Evolutionary conservation across 2,113 vertebrate genomes (phyloP), one percentile per base, ranked within the genome.

Genomic region (Osmerus eperlanus): DNA sequence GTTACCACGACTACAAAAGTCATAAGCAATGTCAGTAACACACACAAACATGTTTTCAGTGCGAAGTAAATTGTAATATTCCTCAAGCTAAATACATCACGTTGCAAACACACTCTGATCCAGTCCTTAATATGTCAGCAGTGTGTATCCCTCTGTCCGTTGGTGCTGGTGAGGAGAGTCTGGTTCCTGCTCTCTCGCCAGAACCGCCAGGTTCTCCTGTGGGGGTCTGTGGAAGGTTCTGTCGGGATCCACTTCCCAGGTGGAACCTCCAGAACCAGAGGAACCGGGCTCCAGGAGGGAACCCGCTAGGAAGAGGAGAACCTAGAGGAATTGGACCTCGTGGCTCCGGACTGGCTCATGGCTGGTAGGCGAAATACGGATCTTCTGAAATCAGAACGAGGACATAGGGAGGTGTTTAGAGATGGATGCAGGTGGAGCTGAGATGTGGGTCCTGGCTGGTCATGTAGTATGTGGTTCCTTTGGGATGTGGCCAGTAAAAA

Each of bases 301-400:
- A 4, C 32, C 32, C 32, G 3, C 32, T 54, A 54, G 8, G 12
- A 54, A 16, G 12, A 54, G 53, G 3, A 54, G 53, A 54, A 54
- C 53, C 16, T 14, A 16, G 12, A 14, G 53, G 16, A 13, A 13
- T 16, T 0, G 5, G 53, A 28, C 61, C 15, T 16, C 29, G 6
- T 63, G 25, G 6, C 61, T 25, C n/a, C 5, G 32, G 5, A 1
- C 32, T 0, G 2, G 18, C 62, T 91, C 73, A 92, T 19, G 90
- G 88, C 65, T 89, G 75, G 78, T 92, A 91, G 79, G 84, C 90
- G 51, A 88, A 89, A 66, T 91, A 91, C 19, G 86, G 81, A 36
- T 91, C 91, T 54, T 85, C 90, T 90, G 84, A 58, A 84, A 36
- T 3, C 32, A 32, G 32, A 32, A 32, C 32, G 32, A 4, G 32